Percentiles rank a stretch among this genome's conserved stretches.
Evolutionary conservation across 2,113 vertebrate genomes (phyloP).

Genomic region (Delphinus delphis): DNA sequence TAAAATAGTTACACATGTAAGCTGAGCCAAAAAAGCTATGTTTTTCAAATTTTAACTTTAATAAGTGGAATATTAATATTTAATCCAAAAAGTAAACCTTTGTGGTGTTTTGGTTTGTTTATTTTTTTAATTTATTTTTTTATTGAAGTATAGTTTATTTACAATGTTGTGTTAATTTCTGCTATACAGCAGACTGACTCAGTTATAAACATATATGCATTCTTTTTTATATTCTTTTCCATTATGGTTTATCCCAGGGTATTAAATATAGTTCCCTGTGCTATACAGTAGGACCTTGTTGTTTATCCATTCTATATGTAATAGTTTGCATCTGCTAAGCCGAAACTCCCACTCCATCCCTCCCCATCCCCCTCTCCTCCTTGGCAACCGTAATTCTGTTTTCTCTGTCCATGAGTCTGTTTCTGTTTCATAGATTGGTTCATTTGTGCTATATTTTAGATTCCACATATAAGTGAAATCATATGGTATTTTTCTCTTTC

Average conservation of each 20-base stretch:
- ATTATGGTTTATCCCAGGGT: not conserved
- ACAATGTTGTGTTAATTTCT: not conserved
- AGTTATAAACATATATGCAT: not conserved
- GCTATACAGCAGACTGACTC: not conserved
- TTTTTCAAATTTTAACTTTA: slow-evolving; percentile 20
- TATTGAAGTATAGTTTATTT: not conserved
- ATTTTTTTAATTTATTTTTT: not conserved
- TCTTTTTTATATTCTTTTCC: not conserved
- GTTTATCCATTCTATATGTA: not conserved
- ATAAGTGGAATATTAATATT: not conserved
- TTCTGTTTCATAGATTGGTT: not conserved
- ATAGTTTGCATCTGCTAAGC: not conserved
- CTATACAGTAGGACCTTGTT: not conserved
- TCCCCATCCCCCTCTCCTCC: not conserved
- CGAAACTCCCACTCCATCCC: not conserved
- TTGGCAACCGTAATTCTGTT: not conserved
- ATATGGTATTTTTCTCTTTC: not conserved
- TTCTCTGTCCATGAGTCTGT: not conserved
- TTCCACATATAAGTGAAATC: not conserved
- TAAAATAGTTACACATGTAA: not conserved
- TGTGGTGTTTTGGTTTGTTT: not conserved
- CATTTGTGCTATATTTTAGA: not conserved
- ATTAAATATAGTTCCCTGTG: too few species aligned
- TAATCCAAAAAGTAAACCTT: not conserved
- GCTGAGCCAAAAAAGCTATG: not conserved